These are phyloP conservation scores for Circaetus cinerascens DNA, from an alignment of 2,113 vertebrate species.

Conservation along the genomic window DNA sequence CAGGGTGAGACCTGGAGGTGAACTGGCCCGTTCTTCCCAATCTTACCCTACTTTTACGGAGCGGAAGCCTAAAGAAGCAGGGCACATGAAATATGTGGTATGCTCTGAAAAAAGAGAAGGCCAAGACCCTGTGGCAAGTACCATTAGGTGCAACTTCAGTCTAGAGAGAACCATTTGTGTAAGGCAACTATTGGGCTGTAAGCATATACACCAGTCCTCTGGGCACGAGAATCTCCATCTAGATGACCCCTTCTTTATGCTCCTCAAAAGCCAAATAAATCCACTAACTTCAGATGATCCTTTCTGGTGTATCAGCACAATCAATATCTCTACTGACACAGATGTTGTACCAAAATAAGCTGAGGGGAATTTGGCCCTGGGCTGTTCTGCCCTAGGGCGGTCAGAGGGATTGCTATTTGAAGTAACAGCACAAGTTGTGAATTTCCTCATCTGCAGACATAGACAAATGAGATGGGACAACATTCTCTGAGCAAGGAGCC, in stretches of 20 bases:
- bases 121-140: background rate
- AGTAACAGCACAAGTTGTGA: background rate
- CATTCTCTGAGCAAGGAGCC: background rate
- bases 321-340: background rate
- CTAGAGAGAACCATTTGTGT: background rate
- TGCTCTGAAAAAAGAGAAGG: background rate
- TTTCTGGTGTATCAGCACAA: background rate
- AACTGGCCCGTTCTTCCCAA: background rate
- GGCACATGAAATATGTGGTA: fast-evolving
- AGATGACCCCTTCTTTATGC: background rate
- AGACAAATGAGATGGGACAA: background rate
- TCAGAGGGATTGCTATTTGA: background rate
- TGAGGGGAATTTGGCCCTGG: background rate
- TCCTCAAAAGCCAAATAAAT: background rate
- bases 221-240: background rate
- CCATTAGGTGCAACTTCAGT: background rate
- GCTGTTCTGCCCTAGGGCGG: background rate
- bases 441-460: background rate
- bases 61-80: background rate
- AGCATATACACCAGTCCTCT: background rate
- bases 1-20: background rate
- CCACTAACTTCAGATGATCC: background rate
- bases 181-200: background rate
- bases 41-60: background rate
- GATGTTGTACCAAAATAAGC: background rate